These are phyloP conservation scores for Microctonus aethiopoides DNA, from an alignment of 2,888 invertebrate species.

Conservation along the genomic window DNA sequence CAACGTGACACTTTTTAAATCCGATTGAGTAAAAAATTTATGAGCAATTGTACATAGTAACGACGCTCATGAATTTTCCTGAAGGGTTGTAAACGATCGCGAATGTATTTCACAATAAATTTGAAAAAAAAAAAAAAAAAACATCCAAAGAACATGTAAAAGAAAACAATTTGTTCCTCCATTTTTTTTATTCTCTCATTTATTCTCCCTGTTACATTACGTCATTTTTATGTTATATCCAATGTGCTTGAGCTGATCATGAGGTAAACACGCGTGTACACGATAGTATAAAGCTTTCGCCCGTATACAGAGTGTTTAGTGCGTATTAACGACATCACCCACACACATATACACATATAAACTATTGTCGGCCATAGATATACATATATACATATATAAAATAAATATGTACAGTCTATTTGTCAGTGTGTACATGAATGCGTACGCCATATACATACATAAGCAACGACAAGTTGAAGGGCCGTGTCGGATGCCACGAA, in stretches of 20 bases:
- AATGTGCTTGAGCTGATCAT: slow-evolving; percentile 43
- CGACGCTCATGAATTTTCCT: neutral
- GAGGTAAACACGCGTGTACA: slow-evolving; percentile 56
- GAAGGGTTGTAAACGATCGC: neutral
- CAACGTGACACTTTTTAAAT: neutral
- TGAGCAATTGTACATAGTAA: neutral
- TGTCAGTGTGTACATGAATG: slow-evolving; percentile 27
- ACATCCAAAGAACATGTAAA: neutral
- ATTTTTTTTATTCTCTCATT: neutral
- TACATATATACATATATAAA: too few species aligned
- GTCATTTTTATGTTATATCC: slow-evolving; percentile 25
- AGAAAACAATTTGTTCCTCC: neutral
- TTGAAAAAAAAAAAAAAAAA: neutral
- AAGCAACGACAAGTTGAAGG: slow-evolving; percentile 51
- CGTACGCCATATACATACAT: slow-evolving; percentile 38
- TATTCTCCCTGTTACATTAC: slow-evolving; percentile 18
- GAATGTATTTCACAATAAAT: too few species aligned
- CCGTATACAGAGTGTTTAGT: slow-evolving; percentile 64
- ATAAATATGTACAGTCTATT: slow-evolving; percentile 38
- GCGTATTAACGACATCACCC: slow-evolving; percentile 59
- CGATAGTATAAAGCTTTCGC: slow-evolving; percentile 50
- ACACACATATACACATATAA: slow-evolving; percentile 5
- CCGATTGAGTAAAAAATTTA: neutral
- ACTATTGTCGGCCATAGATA: slow-evolving; percentile 53
- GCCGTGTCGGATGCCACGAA: slow-evolving; percentile 47